Evolutionary conservation across 2,797 vertebrate species (phyloP), one percentile per base, ranked within the genome.

Genomic region (Cyprinella venusta): DNA sequence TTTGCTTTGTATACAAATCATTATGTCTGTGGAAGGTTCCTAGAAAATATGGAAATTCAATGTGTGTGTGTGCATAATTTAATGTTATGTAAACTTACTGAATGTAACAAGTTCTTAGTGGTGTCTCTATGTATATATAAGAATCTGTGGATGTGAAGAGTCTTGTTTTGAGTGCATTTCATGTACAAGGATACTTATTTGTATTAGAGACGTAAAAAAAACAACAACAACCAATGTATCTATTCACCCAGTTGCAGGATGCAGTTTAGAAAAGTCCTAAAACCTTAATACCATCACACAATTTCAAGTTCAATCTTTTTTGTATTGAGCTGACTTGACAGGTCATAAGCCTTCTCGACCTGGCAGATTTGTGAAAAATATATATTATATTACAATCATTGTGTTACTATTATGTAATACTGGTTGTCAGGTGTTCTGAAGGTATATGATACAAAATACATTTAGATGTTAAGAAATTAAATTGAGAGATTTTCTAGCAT

Each of bases 321-420:
- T 69, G n/a, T 79, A 79, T 84, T 76, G 21, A 80, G 69, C 79
- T 79, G 18, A 26, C 68, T 81, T 67, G 15, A 36, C 75, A 69
- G 48, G 69, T 87, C 69, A 75, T 82, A 76, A 82, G 52, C 76
- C 72, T 38, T 82, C 68, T 84, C 54, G 56, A 75, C 42, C 80
- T 48, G 80, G 54, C 45, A 80, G 54, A 76, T 81, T 85, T 76
- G 72, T 56, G 30, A 79, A 79, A 68, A 54, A 79, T 68, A n/a
- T n/a, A n/a, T n/a, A n/a, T n/a, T n/a, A n/a, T n/a, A n/a, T n/a
- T n/a, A n/a, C n/a, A 6, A 52, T 67, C 33, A n/a, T 68, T 40
- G 33, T 38, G 33, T 76, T 76, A 59, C 36, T 59, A 52, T 76
- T 76, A 59, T 68, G 30, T 26, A 38, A 68, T 67, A 36, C 19